A percentile compares a stretch with the other conserved stretches of the same genome.
These are phyloP conservation scores for Bradypus variegatus DNA, from an alignment of 2,797 vertebrate genomes.

Conservation along the genomic window DNA sequence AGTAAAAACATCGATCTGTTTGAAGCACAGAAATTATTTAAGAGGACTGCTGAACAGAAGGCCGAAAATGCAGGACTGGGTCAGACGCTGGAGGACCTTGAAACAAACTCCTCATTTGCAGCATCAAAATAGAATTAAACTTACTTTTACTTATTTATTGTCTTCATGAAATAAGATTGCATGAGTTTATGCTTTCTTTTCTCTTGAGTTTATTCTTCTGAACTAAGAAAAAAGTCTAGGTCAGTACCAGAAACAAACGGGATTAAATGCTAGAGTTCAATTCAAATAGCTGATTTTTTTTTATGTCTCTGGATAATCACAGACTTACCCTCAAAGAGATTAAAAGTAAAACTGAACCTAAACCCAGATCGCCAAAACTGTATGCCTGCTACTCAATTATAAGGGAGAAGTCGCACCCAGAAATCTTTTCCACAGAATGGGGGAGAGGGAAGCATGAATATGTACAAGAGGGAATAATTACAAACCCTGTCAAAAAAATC, in stretches of 20 bases:
- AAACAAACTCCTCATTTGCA: slow-evolving; percentile 34
- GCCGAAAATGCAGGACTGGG: background rate
- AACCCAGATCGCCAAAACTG: slow-evolving; percentile 1
- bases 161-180: slow-evolving; percentile 5
- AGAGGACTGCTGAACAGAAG: background rate
- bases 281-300: background rate
- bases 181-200: background rate
- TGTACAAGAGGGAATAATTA: slow-evolving; percentile 22
- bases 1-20: slow-evolving; percentile 14
- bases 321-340: background rate
- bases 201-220: background rate
- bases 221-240: background rate
- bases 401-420: background rate
- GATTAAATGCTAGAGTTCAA: slow-evolving; percentile 13
- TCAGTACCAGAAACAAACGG: background rate
- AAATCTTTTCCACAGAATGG: slow-evolving; percentile 24
- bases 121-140: slow-evolving; percentile 6
- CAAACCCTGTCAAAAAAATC: slow-evolving; percentile 27
- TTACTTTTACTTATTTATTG: background rate
- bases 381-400: slow-evolving; percentile 12
- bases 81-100: background rate
- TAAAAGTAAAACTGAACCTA: background rate
- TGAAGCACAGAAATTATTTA: background rate
- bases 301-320: background rate
- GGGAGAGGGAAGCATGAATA: background rate